Base-by-base conservation (phyloP, 2,888 invertebrate genomes). In the Amiota minor region DNA sequence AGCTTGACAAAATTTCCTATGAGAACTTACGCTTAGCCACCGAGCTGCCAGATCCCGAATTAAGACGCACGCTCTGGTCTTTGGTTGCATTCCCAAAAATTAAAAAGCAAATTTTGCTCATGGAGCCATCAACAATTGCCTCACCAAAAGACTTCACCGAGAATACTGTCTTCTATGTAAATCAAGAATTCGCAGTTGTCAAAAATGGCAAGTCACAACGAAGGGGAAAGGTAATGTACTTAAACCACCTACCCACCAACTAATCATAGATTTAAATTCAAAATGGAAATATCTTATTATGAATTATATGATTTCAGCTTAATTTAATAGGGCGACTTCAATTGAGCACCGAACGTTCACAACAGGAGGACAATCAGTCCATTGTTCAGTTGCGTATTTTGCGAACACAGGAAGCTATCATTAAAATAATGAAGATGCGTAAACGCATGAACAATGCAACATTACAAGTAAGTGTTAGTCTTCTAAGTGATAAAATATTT, bases 341-440 rank as follows among this genome's bases (percentile, higher is more conserved):
- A 90, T 90, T 98, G 76, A 97, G 97, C 81, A 98, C 98, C 2
- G 98, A 98, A 90, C 92, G 97, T 80, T 97, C 97, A 79, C 97
- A 97, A 90, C 94, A 98, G 88, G 98, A 99, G 90, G 99, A 99
- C 90, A 98, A 98, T 90, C 98, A 99, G 90, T 98, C 98, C 73
- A 99, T 99, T 88, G 97, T 99, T 77, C 98, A 98, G 89, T 92
- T 99, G 72, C 93, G 99, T 88, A 98, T 98, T 89, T 92, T 98
- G 80, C 92, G 99, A 85, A 94, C 94, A 16, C 93, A 99, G 93
- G 99, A 99, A 91, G 99, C 99, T 45, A 98, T 99, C 78, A 98
- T 99, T 79, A 99, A 99, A 91, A 98, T 99, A 77, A 92, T 99
- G 90, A 99, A 99, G 91, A 99, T 98, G 97, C 92, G 99, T 76